phyloP scores from a whole-genome alignment of 2,888 invertebrate genomes.

The Embidobia sp. region DNA sequence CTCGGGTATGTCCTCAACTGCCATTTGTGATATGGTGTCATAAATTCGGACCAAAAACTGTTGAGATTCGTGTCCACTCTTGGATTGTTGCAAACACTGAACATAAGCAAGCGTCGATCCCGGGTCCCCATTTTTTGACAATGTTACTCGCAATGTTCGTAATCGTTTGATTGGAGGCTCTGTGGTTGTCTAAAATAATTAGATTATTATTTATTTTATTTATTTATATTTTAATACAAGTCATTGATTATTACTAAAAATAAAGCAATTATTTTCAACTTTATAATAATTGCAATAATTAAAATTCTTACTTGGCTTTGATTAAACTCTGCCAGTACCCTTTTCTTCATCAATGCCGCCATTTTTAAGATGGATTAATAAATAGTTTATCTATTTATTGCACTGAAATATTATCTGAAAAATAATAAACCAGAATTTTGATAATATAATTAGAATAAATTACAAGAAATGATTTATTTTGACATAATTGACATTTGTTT shows the following conservation, averaged over 20 bases:
- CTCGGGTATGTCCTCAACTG: slow-evolving; percentile 86
- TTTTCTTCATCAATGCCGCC: slow-evolving; percentile 79
- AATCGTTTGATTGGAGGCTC: slow-evolving; percentile 77
- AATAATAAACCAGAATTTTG: too few species aligned
- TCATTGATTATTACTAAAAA: too few species aligned
- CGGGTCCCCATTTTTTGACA: slow-evolving; percentile 80
- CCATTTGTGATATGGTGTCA: slow-evolving; percentile 84
- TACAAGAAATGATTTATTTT: too few species aligned
- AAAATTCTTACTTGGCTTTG: slow-evolving; percentile 77
- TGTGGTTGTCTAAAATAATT: slow-evolving; percentile 70
- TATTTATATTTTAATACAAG: slow-evolving; percentile 16
- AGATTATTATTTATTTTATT: not conserved
- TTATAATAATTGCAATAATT: too few species aligned
- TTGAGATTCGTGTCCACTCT: slow-evolving; percentile 88
- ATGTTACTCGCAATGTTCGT: slow-evolving; percentile 73
- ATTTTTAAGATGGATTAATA: too few species aligned
- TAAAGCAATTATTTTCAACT: too few species aligned
- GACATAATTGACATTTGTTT: too few species aligned
- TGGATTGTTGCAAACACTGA: slow-evolving; percentile 88
- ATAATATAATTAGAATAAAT: too few species aligned
- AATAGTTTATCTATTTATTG: too few species aligned
- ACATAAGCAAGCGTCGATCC: slow-evolving; percentile 87
- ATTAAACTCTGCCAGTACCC: slow-evolving; percentile 78
- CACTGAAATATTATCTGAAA: too few species aligned
- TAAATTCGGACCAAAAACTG: slow-evolving; percentile 88